Evolutionary conservation across 2,888 invertebrate genomes (phyloP), one percentile per base, ranked within the genome.

Genomic region (Macrophya annulata): DNA sequence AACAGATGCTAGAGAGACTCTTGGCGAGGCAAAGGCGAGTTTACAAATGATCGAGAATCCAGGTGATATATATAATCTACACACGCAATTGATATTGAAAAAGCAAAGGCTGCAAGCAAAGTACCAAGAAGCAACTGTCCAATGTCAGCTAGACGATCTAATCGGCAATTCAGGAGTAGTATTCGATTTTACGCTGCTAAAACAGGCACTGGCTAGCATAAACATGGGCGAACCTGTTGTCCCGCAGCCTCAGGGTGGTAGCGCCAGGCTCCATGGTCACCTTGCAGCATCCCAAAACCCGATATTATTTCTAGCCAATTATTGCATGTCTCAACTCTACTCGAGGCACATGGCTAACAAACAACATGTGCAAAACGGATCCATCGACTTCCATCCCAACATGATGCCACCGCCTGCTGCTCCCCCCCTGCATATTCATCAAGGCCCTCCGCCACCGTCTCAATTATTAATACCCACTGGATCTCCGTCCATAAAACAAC

Each of bases 251-350:
- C 74, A 72, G n/a, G 59, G 92, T 76, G 72, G 72, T 8, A 43
- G 45, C 15, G 25, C 40, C 15, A 85, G 82, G 43, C 65, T 92
- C 82, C 89, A 91, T 9, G 91, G 90, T 85, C 92, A 93, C 83
- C 74, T 91, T 40, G 90, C 94, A 55, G 94, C 94, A 9, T 95
- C 95, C 87, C 96, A 96, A 89, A 96, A 97, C 91, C 96, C 96
- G 8, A 95, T 96, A 68, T 93, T 97, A 87, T 95, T 97, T 90
- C 94, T 97, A 86, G 96, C 96, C 84, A 97, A 97, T 92, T 97
- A 97, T 91, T 97, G 97, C 93, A 96, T 96, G 95, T 96, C 96
- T 25, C 96, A 96, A 91, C 92, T 97, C 86, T 96, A 96, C 92
- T 95, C 96, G 85, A 94, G 96, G 72, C 96, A 96, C 90, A 94